phyloP scores from a whole-genome alignment of 2,888 invertebrate species.

The Idaea straminata region DNA sequence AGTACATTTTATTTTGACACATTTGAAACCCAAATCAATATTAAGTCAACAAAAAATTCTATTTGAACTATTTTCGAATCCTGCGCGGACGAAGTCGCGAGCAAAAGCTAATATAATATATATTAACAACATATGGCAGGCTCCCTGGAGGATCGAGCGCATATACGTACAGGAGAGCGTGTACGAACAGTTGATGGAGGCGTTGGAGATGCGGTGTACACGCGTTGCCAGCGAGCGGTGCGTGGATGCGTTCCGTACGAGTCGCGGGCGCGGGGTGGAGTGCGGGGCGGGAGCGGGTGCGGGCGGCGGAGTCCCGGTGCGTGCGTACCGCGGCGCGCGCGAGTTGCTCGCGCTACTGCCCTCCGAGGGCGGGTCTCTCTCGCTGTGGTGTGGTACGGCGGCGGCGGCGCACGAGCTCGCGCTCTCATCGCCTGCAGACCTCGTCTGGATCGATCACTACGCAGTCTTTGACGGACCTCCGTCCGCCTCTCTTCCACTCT shows the following conservation, averaged over 20 bases:
- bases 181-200: conserved; percentile 11
- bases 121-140: conserved; percentile 3
- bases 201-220: conserved; percentile 8
- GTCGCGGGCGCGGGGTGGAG: conserved; percentile 1
- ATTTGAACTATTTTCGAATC: too few species aligned
- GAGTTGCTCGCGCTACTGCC: conserved; percentile 10
- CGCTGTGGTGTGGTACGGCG: conserved; percentile 13
- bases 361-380: not conserved
- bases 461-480: conserved; percentile 16
- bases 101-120: too few species aligned
- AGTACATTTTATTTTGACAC: too few species aligned
- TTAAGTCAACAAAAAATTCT: too few species aligned
- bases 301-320: conserved; percentile 5
- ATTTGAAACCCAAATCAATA: too few species aligned
- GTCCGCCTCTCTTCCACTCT: conserved; percentile 11
- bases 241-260: conserved; percentile 7
- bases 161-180: conserved; percentile 18
- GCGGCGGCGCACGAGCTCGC: conserved; percentile 11
- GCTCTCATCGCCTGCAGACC: conserved; percentile 6
- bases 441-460: conserved; percentile 17
- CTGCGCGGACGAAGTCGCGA: too few species aligned
- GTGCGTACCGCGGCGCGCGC: conserved; percentile 12
- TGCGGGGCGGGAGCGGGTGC: not conserved
- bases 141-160: conserved; percentile 12
- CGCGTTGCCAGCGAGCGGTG: conserved; percentile 7